Conservation (phyloP, 1,140 invertebrate species). For the Patella vulgata region DNA sequence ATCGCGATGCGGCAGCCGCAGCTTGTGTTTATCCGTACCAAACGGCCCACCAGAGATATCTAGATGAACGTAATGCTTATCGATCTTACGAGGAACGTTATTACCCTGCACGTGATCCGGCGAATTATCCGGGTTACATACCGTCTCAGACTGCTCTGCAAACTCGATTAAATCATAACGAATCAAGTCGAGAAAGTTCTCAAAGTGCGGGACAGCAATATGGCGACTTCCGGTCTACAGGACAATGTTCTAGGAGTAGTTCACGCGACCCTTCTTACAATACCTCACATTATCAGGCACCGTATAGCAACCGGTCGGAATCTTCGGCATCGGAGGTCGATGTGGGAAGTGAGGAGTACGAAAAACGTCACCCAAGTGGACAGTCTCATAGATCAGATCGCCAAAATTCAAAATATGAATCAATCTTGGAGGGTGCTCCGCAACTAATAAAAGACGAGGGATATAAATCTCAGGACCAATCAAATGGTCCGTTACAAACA, state of each 20-base stretch:
- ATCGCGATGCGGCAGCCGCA: conserved; percentile 38
- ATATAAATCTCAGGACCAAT: conserved; percentile 30
- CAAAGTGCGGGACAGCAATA: conserved; percentile 13
- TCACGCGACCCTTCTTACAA: conserved; percentile 45
- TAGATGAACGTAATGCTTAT: conserved; percentile 44
- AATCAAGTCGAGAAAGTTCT: conserved; percentile 18
- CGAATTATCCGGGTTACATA: conserved; percentile 45
- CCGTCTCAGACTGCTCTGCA: conserved; percentile 34
- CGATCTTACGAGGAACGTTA: conserved; percentile 46
- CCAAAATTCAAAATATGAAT: conserved; percentile 26
- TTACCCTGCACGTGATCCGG: conserved; percentile 43
- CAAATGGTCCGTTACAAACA: conserved; percentile 21
- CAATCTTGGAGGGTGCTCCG: conserved; percentile 26
- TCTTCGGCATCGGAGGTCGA: conserved; percentile 62
- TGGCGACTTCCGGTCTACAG: conserved; percentile 41
- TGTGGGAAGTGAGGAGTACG: conserved; percentile 54
- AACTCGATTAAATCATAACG: conserved; percentile 27
- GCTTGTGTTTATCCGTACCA: conserved; percentile 40
- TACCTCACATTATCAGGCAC: conserved; percentile 39
- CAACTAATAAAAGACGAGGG: conserved; percentile 33
- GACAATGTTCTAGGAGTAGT: conserved; percentile 55
- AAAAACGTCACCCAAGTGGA: conserved; percentile 31
- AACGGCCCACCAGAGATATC: conserved; percentile 38
- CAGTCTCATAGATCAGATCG: conserved; percentile 7
- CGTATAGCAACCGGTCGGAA: conserved; percentile 58